Base-by-base conservation (phyloP, 2,797 vertebrate genomes). In the Hippopotamyrus pictus region DNA sequence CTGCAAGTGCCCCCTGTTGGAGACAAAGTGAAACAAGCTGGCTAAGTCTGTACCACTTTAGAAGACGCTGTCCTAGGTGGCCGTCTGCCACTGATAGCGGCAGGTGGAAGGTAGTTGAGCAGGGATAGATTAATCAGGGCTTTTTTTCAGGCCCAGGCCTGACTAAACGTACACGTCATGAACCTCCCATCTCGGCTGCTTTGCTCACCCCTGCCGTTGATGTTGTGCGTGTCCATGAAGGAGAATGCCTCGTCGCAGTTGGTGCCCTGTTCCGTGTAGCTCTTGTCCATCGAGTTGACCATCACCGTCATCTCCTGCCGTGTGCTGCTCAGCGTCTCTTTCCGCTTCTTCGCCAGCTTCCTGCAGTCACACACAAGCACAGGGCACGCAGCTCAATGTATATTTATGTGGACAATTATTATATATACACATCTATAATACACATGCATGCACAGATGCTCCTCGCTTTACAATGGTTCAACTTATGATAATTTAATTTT, bases 201-300 rank as follows among this genome's bases (percentile, higher is more conserved):
- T 2, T 7, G 54, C 97, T 98, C 96, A 96, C 99, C 98, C 96
- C 98, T 97, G 76, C 97, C 96, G 87, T 98, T 99, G 90, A 98
- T 94, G 94, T 96, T 99, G 97, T 99, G 98, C 0, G 98, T 99
- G 96, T 99, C 99, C 98, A 99, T 99, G 96, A 99, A 99, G 85
- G 98, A 99, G 91, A 99, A 97, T 0, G 98, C 98, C 92, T 99
- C 98, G 0, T 99, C 99, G 48, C 98, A 99, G 97, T 97, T 99
- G 86, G 98, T 99, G 89, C 98, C 98, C 94, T 99, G 99, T 95
- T 99, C 98, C 0, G 98, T 97, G 92, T 98, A 99, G 96, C 98
- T 99, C 96, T 99, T 99, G 96, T 99, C 99, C 98, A 99, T 99
- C 25, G 99, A 99, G 96, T 98, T 99, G 94, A 99, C 98, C 98